A percentile compares a stretch with the other conserved stretches of the same genome.
phyloP scores from a whole-genome alignment of 2,888 invertebrate genomes.

The Argynnis bischoffii region DNA sequence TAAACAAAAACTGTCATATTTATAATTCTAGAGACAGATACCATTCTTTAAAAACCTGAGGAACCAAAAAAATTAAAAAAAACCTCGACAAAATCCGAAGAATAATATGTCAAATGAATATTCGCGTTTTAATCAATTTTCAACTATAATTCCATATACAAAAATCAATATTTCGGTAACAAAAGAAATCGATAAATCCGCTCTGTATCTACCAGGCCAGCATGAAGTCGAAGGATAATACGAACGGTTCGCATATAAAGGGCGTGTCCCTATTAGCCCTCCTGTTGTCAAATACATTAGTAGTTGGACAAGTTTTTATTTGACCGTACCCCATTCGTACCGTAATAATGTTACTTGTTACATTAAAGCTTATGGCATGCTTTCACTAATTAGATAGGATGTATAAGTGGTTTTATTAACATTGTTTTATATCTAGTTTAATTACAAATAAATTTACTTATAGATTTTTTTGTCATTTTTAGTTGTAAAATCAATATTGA shows the following conservation, averaged over 20 bases:
- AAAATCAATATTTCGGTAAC: background rate
- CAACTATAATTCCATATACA: background rate
- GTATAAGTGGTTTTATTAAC: background rate
- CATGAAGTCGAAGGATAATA: conserved; percentile 21
- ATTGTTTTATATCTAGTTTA: too few species aligned
- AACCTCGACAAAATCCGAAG: too few species aligned
- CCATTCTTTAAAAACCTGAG: too few species aligned
- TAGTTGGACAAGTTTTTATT: conserved; percentile 22
- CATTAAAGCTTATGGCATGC: background rate
- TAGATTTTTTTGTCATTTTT: too few species aligned
- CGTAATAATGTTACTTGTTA: conserved; percentile 10
- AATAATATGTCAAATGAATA: too few species aligned
- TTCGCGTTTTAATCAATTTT: too few species aligned
- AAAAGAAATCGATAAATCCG: conserved; percentile 19
- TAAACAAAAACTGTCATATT: too few species aligned
- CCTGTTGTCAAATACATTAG: conserved; percentile 12
- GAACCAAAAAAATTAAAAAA: too few species aligned
- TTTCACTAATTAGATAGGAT: background rate
- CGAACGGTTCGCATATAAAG: conserved; percentile 1
- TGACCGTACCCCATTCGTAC: background rate
- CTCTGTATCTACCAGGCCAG: conserved; percentile 24
- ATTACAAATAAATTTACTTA: too few species aligned
- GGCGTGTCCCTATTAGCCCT: conserved; percentile 23
- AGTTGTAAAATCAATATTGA: too few species aligned
- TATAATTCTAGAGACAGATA: background rate